Evolutionary conservation across 2,888 invertebrate genomes (phyloP).

Genomic region (Panzeria rudis): DNA sequence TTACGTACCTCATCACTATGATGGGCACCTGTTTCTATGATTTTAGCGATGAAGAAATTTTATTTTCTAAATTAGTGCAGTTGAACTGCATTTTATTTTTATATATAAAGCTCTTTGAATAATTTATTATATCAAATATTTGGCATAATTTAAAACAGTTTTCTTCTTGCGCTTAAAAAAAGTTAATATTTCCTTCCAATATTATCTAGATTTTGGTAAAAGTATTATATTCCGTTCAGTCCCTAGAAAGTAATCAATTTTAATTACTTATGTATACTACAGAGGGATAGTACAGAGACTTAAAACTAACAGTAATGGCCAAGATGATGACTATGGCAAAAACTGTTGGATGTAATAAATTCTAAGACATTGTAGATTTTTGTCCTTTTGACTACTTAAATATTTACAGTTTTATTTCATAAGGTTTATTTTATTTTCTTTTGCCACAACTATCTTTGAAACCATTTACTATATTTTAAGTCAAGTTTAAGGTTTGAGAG

Average conservation of each 20-base stretch:
- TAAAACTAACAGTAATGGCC: slow-evolving; percentile 3
- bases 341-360: background rate
- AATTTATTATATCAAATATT: slow-evolving; percentile 45
- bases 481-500: slow-evolving; percentile 41
- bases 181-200: background rate
- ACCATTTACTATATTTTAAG: slow-evolving; percentile 42
- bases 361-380: slow-evolving; percentile 9
- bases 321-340: slow-evolving; percentile 18
- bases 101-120: background rate
- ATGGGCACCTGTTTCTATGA: background rate
- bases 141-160: slow-evolving; percentile 10
- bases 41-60: background rate
- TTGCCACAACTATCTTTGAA: slow-evolving; percentile 23
- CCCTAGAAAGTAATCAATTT: slow-evolving; percentile 68
- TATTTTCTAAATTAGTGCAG: slow-evolving; percentile 1
- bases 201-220: slow-evolving; percentile 24
- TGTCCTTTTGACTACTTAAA: background rate
- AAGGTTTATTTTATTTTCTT: slow-evolving; percentile 4
- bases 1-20: background rate
- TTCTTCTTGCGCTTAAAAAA: background rate
- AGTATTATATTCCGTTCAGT: background rate
- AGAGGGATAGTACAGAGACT: background rate
- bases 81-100: background rate
- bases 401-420: slow-evolving; percentile 8
- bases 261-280: slow-evolving; percentile 47